A percentile compares a stretch with the other conserved stretches of the same genome.
Conservation (phyloP, 2,888 invertebrate genomes). For the Ichneumon xanthorius region DNA sequence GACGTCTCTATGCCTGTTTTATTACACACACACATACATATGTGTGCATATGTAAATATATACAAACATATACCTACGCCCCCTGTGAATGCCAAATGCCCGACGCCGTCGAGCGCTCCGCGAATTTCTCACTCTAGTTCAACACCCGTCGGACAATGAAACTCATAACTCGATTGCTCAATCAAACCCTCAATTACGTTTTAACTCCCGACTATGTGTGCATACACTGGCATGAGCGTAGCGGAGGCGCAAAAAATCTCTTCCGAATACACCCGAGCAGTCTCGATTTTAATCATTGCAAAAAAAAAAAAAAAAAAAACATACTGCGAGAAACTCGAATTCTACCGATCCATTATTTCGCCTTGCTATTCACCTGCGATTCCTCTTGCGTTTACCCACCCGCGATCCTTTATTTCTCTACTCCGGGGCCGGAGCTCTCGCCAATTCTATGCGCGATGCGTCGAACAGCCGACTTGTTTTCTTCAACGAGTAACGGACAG, state of each 20-base stretch:
- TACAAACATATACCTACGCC: not conserved
- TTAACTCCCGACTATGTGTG: constrained; percentile 42
- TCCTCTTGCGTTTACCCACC: constrained; percentile 44
- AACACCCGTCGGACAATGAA: constrained; percentile 61
- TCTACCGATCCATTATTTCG: constrained; percentile 46
- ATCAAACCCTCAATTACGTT: constrained; percentile 66
- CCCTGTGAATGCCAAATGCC: constrained; percentile 38
- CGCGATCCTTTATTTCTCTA: constrained; percentile 50
- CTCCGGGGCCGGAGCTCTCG: constrained; percentile 37
- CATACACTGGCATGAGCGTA: constrained; percentile 17
- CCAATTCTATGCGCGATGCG: constrained; percentile 58
- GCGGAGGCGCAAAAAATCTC: not conserved
- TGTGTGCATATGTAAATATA: not conserved
- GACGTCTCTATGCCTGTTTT: constrained; percentile 42
- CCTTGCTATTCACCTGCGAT: constrained; percentile 46
- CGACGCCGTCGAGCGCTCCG: constrained; percentile 27
- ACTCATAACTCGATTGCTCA: constrained; percentile 66
- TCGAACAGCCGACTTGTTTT: constrained; percentile 57
- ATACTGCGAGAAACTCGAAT: constrained; percentile 50
- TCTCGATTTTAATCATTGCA: constrained; percentile 35
- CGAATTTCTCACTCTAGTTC: constrained; percentile 55
- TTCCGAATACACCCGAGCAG: not conserved
- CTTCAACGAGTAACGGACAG: constrained; percentile 54
- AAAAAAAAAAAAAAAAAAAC: not conserved
- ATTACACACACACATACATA: not conserved